Base-by-base conservation (phyloP, 1,140 invertebrate genomes). In the Homarus americanus region DNA sequence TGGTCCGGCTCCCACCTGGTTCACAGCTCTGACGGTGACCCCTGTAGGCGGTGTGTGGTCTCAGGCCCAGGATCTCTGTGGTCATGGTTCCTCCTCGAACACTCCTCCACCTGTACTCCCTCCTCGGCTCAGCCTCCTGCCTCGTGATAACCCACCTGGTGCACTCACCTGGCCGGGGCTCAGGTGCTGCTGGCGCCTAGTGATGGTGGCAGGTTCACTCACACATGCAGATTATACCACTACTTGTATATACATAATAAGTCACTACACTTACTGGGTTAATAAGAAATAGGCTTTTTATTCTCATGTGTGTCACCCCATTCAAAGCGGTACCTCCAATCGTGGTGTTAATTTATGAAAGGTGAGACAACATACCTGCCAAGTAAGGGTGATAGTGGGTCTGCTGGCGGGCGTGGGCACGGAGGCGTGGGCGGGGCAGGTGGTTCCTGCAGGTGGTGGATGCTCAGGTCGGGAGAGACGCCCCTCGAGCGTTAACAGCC, bases 31-130 rank as follows among this genome's bases (percentile, higher is more conserved):
- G 34, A 95, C 93, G 72, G 94, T 93, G 34, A 95, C 93, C 0
- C n/a, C 93, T 93, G 92, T 95, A 95, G 84, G 94, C 93, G 12
- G 94, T 94, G 92, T 94, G 94, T 91, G 94, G 94, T 72, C 94
- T 92, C 49, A 94, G 93, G 15, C 78, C 87, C 44, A 32, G 17
- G 40, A 93, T n/a, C 41, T 87, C 82, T 0, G 80, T 49, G 12
- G 66, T 58, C 87, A 93, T 53, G 28, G 53, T 36, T 15, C 49
- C 88, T 32, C 80, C 83, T 73, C 69, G 73, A 73, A 66, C 87
- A 32, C 89, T 94, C 94, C 41, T 93, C 92, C 88, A 93, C 93
- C 58, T 93, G 93, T 9, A 87, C 36, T 91, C 92, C 93, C 92
- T 2, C 87, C 91, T 63, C 93, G 93, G 28, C 93, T 93, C 15